These are phyloP conservation scores for Ophraella communa DNA, from an alignment of 2,888 invertebrate genomes.

Conservation along the genomic window DNA sequence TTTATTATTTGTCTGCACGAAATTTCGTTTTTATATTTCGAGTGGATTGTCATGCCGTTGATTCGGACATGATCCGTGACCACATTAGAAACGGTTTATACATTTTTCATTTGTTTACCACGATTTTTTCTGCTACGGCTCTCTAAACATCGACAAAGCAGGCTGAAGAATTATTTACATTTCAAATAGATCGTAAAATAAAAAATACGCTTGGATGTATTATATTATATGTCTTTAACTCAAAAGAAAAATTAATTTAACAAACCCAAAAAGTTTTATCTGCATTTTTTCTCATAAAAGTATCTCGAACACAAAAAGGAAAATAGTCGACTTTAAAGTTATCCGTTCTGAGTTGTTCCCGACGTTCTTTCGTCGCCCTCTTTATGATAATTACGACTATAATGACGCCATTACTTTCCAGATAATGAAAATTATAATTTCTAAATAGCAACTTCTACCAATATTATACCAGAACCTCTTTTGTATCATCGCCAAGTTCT, in stretches of 20 bases:
- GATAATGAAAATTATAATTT: slow-evolving; percentile 56
- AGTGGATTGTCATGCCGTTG: neutral
- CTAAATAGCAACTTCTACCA: slow-evolving; percentile 41
- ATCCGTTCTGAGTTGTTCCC: slow-evolving; percentile 33
- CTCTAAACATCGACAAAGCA: neutral
- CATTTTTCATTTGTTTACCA: neutral
- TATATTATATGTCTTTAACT: neutral
- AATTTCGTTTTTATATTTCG: neutral
- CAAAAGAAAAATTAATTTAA: neutral
- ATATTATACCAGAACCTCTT: slow-evolving; percentile 36
- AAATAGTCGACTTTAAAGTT: slow-evolving; percentile 45
- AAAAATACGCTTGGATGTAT: no score
- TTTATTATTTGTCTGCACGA: neutral
- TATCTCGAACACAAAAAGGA: slow-evolving; percentile 24
- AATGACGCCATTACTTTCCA: slow-evolving; percentile 53
- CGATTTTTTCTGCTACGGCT: neutral
- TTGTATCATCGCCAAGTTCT: slow-evolving; percentile 37
- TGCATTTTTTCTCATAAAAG: slow-evolving; percentile 7
- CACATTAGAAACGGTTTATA: neutral
- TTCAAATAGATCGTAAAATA: no score
- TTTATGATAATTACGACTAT: slow-evolving; percentile 52
- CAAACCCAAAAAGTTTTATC: neutral
- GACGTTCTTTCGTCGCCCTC: slow-evolving; percentile 39
- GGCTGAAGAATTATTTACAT: neutral
- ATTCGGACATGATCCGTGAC: neutral